These are phyloP conservation scores for Caenorhabditis zanzibari DNA, from an alignment of 2,888 invertebrate genomes.

Conservation along the genomic window DNA sequence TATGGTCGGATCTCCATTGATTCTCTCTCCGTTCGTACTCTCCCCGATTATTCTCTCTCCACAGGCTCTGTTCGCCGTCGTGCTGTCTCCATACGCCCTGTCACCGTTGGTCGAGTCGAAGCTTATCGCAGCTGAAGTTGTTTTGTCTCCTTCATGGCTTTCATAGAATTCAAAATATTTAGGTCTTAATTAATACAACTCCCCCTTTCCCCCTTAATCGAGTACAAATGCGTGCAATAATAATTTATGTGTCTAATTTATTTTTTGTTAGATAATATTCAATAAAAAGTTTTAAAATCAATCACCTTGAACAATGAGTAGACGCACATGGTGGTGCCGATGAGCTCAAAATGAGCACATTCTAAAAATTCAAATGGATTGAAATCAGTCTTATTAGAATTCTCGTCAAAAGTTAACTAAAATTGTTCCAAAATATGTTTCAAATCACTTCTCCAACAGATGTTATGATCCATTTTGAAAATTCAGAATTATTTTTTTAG, in stretches of 20 bases:
- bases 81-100: slow-evolving; percentile 81
- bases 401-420: too few relatives aligned
- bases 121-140: slow-evolving; percentile 79
- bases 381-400: too few relatives aligned
- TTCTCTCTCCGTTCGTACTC: slow-evolving; percentile 81
- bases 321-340: too few relatives aligned
- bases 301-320: not conserved
- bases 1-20: slow-evolving; percentile 77
- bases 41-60: slow-evolving; percentile 82
- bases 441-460: too few relatives aligned
- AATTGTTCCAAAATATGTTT: too few relatives aligned
- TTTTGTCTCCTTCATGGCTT: slow-evolving; percentile 81
- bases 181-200: not conserved
- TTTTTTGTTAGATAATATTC: slow-evolving; percentile 13
- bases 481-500: too few relatives aligned
- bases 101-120: slow-evolving; percentile 81
- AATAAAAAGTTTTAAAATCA: not conserved
- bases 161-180: slow-evolving; percentile 68
- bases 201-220: not conserved
- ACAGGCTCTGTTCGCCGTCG: slow-evolving; percentile 80
- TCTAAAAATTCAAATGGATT: too few relatives aligned
- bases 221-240: slow-evolving; percentile 66
- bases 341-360: too few relatives aligned
- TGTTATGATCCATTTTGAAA: too few relatives aligned
- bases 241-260: slow-evolving; percentile 29